Evolutionary conservation across 2,113 vertebrate genomes (phyloP).

Genomic region (cattle (Bos taurus)): ARS-UCD2.0 NC_037344.1:71315501-71316000

Average conservation of each 20-base stretch:
- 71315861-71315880: constrained; percentile 78
- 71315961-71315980: constrained; percentile 31
- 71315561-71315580: background rate
- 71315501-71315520: too few relatives aligned
- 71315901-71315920: constrained; percentile 64
- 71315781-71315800: constrained; percentile 82
- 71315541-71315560: background rate
- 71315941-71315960: constrained; percentile 65
- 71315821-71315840: constrained; percentile 81
- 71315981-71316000: background rate
- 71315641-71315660: background rate
- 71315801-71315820: constrained; percentile 78
- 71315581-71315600: background rate
- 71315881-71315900: constrained; percentile 79
- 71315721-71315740: background rate
- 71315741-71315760: background rate
- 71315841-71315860: constrained; percentile 76
- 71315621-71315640: background rate
- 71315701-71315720: background rate
- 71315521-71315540: background rate
- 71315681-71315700: background rate
- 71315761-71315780: constrained; percentile 4
- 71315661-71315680: background rate
- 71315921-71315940: constrained; percentile 66
- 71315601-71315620: background rate